Base-by-base conservation (phyloP, 1,140 invertebrate genomes). In the Psilanteris sp. region DNA sequence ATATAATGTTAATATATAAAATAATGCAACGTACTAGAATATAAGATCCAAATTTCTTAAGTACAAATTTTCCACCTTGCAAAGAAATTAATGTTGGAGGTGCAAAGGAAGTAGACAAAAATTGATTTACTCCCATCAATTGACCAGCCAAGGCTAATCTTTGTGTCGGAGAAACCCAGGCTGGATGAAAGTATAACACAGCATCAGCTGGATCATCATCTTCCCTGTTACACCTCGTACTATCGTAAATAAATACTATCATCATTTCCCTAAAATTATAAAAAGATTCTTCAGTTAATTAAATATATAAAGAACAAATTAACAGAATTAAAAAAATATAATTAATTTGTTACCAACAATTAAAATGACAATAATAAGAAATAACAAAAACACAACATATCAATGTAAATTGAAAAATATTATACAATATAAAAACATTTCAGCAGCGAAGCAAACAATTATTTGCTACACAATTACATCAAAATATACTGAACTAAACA, bases 201-300 rank as follows among this genome's bases (percentile, higher is more conserved):
- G 95, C 94, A 37, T 94, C 91, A 41, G 93, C 92, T n/a, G 94
- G 94, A 88, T 96, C 95, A 85, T 96, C 94, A 66, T 94, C 93
- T 84, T 96, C 95, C 24, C 90, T 90, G 76, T 91, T 90, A 82
- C 94, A 93, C 79, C 91, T 91, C 80, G 92, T 89, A n/a, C 92
- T 94, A 88, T 96, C 94, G 76, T 96, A 96, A 34, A 96, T 91
- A 89, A 96, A 96, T 55, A 96, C 92, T 87, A 96, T 95, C 90
- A 95, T 93, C 88, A 95, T 94, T 90, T 96, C 94, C 86, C 93
- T 95, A 81, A 26, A 90, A 90, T 48, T 20, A 20, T 3, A 5
- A 3, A 20, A 20, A 3, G 5, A 20, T 20, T 20, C 2, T 20
- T 3, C 18, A 20, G 18, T 20, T 20, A 20, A 20, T 20, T 5